A percentile compares a stretch with the other conserved stretches of the same genome.
Conservation (phyloP, 2,888 invertebrate genomes). For the Drosophila mettleri region DNA sequence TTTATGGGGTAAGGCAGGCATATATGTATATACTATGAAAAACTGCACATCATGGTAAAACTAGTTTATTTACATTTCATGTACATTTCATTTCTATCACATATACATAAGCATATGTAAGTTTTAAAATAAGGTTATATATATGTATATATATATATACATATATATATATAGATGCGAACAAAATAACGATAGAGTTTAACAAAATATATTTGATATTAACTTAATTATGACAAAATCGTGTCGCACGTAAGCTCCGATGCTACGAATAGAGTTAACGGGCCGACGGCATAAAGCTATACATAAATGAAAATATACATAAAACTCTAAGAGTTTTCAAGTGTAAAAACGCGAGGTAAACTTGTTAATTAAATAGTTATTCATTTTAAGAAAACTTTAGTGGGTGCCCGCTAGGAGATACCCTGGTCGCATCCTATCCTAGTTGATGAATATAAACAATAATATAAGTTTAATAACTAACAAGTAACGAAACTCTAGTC, state of each 20-base stretch:
- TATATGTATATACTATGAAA: neutral
- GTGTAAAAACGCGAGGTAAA: neutral
- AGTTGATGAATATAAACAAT: too few relatives aligned
- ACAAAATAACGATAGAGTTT: conserved; percentile 34
- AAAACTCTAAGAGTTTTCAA: neutral
- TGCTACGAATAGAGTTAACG: neutral
- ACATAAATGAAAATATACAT: neutral
- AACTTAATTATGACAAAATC: conserved; percentile 15
- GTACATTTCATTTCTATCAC: conserved; percentile 40
- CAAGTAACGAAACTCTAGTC: too few relatives aligned
- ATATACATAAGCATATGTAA: conserved; percentile 28
- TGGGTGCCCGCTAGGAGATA: too few relatives aligned
- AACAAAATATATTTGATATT: conserved; percentile 34
- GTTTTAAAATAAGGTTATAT: conserved; percentile 7
- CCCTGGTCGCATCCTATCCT: too few relatives aligned
- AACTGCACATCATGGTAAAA: conserved; percentile 14
- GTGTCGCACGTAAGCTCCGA: too few relatives aligned
- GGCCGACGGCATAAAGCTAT: conserved; percentile 3
- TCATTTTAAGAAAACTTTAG: too few relatives aligned
- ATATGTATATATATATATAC: conserved; percentile 14
- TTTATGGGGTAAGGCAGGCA: neutral
- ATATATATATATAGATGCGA: conserved; percentile 15
- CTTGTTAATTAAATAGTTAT: too few relatives aligned
- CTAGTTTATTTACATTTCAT: conserved; percentile 60
- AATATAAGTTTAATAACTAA: too few relatives aligned